These are phyloP conservation scores for Margarornis squamiger DNA, from an alignment of 2,797 vertebrate species.

Conservation along the genomic window DNA sequence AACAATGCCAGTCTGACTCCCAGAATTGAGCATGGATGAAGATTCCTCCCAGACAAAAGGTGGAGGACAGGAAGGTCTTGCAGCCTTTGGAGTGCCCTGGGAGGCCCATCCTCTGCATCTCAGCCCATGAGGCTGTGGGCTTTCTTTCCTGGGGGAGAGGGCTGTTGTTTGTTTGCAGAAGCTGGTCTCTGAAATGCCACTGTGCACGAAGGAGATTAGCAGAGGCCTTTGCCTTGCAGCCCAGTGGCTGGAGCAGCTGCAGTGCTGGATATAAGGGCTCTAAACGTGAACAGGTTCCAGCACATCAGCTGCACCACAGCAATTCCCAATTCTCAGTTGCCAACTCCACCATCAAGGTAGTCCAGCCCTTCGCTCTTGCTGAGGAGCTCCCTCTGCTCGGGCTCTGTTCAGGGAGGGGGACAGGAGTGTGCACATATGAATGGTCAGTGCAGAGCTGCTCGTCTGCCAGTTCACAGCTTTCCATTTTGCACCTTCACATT, in stretches of 20 bases:
- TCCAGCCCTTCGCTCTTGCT: neutral
- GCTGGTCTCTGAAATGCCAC: neutral
- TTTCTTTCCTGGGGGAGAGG: no score
- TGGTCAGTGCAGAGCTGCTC: neutral
- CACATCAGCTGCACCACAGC: neutral
- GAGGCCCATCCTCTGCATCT: no score
- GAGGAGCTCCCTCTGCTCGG: neutral
- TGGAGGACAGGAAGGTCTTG: no score
- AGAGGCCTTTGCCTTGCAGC: neutral
- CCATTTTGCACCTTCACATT: neutral
- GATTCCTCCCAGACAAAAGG: no score
- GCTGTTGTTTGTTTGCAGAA: neutral
- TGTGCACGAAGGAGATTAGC: rapidly evolving
- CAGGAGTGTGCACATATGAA: neutral
- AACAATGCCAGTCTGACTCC: no score
- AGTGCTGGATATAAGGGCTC: neutral
- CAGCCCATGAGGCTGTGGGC: no score
- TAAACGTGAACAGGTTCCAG: neutral
- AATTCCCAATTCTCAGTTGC: neutral
- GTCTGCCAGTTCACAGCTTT: neutral
- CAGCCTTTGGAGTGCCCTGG: no score
- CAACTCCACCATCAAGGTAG: neutral
- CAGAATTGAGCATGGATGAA: no score
- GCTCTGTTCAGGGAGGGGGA: neutral
- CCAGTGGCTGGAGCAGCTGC: neutral